Base-by-base conservation (phyloP, 2,113 vertebrate genomes). In the Martes martes region DNA sequence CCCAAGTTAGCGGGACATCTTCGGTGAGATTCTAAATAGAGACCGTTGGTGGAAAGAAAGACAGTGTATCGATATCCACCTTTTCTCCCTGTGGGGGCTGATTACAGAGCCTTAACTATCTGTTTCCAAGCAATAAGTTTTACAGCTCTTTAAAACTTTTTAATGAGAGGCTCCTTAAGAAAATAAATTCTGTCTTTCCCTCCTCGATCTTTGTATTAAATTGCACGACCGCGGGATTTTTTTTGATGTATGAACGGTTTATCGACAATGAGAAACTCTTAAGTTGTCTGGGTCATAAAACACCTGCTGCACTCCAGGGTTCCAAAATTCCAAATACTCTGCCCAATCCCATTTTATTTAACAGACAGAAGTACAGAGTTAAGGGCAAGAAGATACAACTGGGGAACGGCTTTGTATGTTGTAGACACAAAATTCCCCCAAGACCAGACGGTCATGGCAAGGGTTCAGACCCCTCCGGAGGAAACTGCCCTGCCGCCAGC, bases 401-500 rank as follows among this genome's bases (percentile, higher is more conserved):
- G 5, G n/a, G 42, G 13, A 26, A 9, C 1, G 55, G 2, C 21
- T 19, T 33, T 2, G 4, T 23, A 6, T 4, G 0, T 0, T 0
- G 9, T 9, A 15, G 39, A 33, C 21, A n/a, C 16, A 10, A 10
- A 31, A n/a, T 13, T 16, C 69, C 23, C 18, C 0, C 61, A 1
- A 31, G 23, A 52, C 15, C 3, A 0, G 4, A 4, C 1, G 2
- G 59, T 14, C 45, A 7, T 3, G 4, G 16, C 9, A 6, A 0
- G 0, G 39, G 7, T 15, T 52, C 1, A 0, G 26, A 9, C 21
- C 23, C 2, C 31, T 6, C 8, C 6, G 61, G 15, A 4, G 16
- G 39, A 80, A 45, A 24, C 9, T 4, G 24, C 26, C 79, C n/a
- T 1, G 33, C 39, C 7, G 0, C 4, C 8, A 4, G 50, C 4